Conservation (phyloP, 1,140 invertebrate genomes). For the Orius laevigatus region DNA sequence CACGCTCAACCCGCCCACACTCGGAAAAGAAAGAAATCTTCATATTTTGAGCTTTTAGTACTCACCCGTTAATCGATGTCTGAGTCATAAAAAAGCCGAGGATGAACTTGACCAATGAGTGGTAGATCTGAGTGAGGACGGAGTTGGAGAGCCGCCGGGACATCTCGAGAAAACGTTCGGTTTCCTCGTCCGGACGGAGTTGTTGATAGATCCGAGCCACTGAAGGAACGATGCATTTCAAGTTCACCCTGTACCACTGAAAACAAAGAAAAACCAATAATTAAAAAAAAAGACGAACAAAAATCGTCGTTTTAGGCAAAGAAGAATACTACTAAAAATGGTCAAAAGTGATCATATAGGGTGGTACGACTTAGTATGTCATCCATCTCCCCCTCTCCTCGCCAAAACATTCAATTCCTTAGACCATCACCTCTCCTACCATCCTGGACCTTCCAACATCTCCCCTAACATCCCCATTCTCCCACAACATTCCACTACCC, state of each 20-base stretch:
- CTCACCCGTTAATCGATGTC: conserved; percentile 72
- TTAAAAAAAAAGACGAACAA: too few species aligned
- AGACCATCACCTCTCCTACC: too few species aligned
- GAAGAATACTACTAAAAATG: too few species aligned
- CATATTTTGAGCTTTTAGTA: conserved; percentile 20
- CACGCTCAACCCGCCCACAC: not conserved
- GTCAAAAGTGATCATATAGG: too few species aligned
- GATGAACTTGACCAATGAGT: conserved; percentile 47
- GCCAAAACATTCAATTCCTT: too few species aligned
- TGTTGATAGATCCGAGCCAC: conserved; percentile 40
- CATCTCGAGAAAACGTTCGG: conserved; percentile 47
- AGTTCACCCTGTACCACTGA: conserved; percentile 49
- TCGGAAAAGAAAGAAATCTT: not conserved
- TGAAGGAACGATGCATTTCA: conserved; percentile 28
- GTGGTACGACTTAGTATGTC: too few species aligned
- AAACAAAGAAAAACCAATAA: too few species aligned
- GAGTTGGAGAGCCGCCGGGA: conserved; percentile 56
- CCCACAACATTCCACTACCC: too few species aligned
- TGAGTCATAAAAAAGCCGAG: conserved; percentile 60
- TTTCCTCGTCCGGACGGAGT: conserved; percentile 48
- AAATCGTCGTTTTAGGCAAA: too few species aligned
- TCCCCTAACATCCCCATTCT: too few species aligned
- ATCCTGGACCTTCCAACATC: too few species aligned
- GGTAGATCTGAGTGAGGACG: conserved; percentile 59
- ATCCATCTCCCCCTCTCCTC: too few species aligned